Conservation (phyloP, 2,113 vertebrate species). For the Pitta sordida region DNA sequence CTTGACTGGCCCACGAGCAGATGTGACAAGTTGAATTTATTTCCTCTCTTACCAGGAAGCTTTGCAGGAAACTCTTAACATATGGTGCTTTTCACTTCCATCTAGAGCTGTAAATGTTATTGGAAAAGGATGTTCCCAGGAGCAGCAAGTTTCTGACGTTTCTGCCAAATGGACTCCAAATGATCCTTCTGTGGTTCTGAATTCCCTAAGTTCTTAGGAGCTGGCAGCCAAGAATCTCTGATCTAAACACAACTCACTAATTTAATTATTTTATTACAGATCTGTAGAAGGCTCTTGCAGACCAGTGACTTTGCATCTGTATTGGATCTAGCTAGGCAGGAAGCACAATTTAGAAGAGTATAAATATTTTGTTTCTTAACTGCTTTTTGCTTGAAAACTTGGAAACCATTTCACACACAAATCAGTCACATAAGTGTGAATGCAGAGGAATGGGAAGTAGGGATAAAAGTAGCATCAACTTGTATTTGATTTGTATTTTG, state of each 20-base stretch:
- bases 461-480: constrained; percentile 18
- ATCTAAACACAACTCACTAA: constrained; percentile 82
- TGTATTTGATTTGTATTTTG: neutral
- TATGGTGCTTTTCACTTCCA: constrained; percentile 84
- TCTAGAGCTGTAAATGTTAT: constrained; percentile 85
- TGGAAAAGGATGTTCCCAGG: constrained; percentile 84
- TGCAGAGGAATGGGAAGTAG: constrained; percentile 19
- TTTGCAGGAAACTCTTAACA: constrained; percentile 89
- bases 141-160: constrained; percentile 78
- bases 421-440: constrained; percentile 45
- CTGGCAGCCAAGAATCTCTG: constrained; percentile 79
- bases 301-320: constrained; percentile 77
- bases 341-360: constrained; percentile 65
- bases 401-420: constrained; percentile 64
- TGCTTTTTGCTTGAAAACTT: constrained; percentile 70
- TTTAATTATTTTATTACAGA: constrained; percentile 89
- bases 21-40: constrained; percentile 96
- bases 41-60: constrained; percentile 85
- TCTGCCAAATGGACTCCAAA: constrained; percentile 83
- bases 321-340: constrained; percentile 74
- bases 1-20: constrained; percentile 84
- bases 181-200: constrained; percentile 80
- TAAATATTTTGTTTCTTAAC: constrained; percentile 81
- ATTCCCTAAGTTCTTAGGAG: constrained; percentile 81
- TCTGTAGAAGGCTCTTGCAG: constrained; percentile 73